Conservation (phyloP, 2,113 vertebrate genomes). For the Corapipo altera region DNA sequence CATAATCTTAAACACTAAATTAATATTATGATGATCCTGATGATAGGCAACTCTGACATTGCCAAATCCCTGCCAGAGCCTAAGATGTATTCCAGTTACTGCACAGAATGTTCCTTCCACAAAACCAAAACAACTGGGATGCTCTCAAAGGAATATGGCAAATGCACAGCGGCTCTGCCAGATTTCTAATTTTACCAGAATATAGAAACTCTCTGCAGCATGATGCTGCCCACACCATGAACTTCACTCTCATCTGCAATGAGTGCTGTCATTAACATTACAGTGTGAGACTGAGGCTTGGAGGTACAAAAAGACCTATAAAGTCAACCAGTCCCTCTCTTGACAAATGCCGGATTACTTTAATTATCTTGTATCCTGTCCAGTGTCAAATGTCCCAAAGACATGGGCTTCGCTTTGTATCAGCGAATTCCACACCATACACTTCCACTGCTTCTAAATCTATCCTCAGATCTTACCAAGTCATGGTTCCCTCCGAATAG, state of each 20-base stretch:
- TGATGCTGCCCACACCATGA: background rate
- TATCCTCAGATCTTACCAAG: background rate
- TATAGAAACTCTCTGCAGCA: background rate
- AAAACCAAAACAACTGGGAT: background rate
- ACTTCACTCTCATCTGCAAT: background rate
- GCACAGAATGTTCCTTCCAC: background rate
- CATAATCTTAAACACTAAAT: constrained; percentile 61
- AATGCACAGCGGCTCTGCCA: background rate
- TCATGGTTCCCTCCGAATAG: background rate
- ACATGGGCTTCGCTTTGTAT: background rate
- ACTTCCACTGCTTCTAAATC: background rate
- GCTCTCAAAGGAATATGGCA: background rate
- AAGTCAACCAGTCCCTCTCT: background rate
- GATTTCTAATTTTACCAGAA: background rate
- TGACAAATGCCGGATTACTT: background rate
- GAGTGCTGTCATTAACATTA: background rate
- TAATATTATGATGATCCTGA: constrained; percentile 60
- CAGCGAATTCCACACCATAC: background rate
- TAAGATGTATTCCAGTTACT: background rate
- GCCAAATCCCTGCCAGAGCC: constrained; percentile 19
- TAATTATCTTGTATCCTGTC: background rate
- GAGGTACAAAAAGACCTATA: background rate
- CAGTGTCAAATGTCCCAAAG: background rate
- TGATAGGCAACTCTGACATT: constrained; percentile 59
- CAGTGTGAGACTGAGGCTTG: background rate